These are phyloP conservation scores for Aethes cnicana DNA, from an alignment of 2,888 invertebrate species.

Conservation along the genomic window DNA sequence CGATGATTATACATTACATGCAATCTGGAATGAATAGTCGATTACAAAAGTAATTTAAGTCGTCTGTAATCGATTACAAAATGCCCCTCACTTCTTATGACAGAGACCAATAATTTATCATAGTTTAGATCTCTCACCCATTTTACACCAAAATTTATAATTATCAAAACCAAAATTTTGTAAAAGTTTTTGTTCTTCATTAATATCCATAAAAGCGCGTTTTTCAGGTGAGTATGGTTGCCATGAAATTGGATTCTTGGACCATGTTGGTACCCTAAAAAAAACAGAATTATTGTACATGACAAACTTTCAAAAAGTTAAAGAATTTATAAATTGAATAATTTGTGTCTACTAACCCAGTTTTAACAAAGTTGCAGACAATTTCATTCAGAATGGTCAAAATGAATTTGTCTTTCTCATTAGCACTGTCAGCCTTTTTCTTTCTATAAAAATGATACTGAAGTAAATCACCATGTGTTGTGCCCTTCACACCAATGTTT, in stretches of 20 bases:
- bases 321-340: too few relatives aligned
- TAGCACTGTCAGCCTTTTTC: slow-evolving; percentile 49
- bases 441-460: slow-evolving; percentile 66
- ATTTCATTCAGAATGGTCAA: slow-evolving; percentile 55
- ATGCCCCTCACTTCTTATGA: too few relatives aligned
- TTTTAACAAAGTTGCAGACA: slow-evolving; percentile 64
- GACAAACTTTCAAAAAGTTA: slow-evolving; percentile 68
- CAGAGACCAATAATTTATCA: slow-evolving; percentile 36
- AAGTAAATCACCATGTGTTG: slow-evolving; percentile 65
- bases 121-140: slow-evolving; percentile 51
- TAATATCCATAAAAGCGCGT: slow-evolving; percentile 49
- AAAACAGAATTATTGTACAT: slow-evolving; percentile 36
- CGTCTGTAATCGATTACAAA: too few relatives aligned
- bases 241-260: slow-evolving; percentile 53
- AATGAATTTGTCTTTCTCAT: slow-evolving; percentile 48
- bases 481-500: slow-evolving; percentile 54
- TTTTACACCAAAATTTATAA: slow-evolving; percentile 39
- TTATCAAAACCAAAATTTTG: slow-evolving; percentile 39
- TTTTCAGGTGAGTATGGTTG: slow-evolving; percentile 51
- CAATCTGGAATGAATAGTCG: too few relatives aligned
- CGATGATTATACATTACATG: too few relatives aligned
- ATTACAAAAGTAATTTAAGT: too few relatives aligned
- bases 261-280: slow-evolving; percentile 59
- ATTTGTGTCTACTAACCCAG: slow-evolving; percentile 68
- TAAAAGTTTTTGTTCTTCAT: slow-evolving; percentile 40